Conservation (phyloP, 2,113 vertebrate genomes). For the Myxocyprinus asiaticus region DNA sequence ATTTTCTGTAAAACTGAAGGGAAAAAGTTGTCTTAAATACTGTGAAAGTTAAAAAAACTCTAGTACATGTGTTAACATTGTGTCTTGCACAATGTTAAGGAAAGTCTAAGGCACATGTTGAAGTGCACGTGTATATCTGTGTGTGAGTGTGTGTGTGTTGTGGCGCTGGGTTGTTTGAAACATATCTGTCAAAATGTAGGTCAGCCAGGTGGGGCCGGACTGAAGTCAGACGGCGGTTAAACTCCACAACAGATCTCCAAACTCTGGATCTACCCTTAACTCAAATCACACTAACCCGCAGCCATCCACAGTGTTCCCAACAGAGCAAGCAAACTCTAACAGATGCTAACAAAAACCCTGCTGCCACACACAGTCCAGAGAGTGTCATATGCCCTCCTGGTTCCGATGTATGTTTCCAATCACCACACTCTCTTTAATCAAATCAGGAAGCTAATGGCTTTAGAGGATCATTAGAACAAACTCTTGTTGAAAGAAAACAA, state of each 20-base stretch:
- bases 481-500: constrained; percentile 45
- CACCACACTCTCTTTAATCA: constrained; percentile 50
- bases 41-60: neutral
- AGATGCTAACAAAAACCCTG: constrained; percentile 25
- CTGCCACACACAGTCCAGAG: constrained; percentile 31
- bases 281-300: constrained; percentile 4
- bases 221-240: constrained; percentile 61
- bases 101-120: neutral
- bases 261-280: neutral
- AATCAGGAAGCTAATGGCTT: constrained; percentile 56
- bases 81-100: neutral
- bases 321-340: constrained; percentile 32
- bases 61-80: neutral
- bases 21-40: no score
- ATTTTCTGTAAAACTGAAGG: neutral
- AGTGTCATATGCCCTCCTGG: constrained; percentile 14
- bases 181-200: constrained; percentile 62
- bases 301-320: neutral
- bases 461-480: constrained; percentile 42
- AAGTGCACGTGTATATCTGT: constrained; percentile 1
- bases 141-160: neutral
- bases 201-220: constrained; percentile 70
- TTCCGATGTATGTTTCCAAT: constrained; percentile 49
- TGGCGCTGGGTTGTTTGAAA: constrained; percentile 19
- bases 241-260: neutral